Conservation (phyloP, 92 coral and sea anemone genomes). For the Heliopora coerulea region DNA sequence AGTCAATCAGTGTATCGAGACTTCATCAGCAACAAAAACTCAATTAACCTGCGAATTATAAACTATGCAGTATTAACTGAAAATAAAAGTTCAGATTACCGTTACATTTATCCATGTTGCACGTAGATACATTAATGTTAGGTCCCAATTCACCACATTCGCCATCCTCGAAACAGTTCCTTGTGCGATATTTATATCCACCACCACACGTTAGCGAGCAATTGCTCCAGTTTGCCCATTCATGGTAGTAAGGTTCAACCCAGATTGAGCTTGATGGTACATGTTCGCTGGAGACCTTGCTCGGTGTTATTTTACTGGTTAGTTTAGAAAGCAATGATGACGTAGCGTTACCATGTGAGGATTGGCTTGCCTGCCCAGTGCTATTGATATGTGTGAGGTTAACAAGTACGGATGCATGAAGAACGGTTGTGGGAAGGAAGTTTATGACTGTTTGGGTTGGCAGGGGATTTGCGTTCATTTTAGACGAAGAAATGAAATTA, state of each 20-base stretch:
- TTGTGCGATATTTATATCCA: slow-evolving; percentile 7
- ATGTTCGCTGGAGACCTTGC: not conserved
- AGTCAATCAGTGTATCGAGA: no score
- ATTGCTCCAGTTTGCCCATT: slow-evolving; percentile 16
- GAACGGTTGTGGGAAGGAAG: not conserved
- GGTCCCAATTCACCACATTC: slow-evolving; percentile 6
- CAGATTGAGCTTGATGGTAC: not conserved
- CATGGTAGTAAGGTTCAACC: slow-evolving; percentile 15
- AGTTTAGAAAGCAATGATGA: not conserved
- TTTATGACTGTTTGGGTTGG: not conserved
- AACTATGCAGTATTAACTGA: no score
- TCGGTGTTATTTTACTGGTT: not conserved
- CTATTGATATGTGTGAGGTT: not conserved
- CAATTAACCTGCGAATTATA: no score
- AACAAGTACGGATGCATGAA: not conserved
- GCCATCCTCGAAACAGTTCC: slow-evolving; percentile 6
- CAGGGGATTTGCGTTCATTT: no score
- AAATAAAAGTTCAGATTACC: not conserved
- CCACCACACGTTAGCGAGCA: slow-evolving; percentile 29
- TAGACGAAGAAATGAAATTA: no score
- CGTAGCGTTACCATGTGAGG: not conserved
- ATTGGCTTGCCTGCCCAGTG: not conserved
- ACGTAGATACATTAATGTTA: not conserved
- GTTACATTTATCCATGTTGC: slow-evolving; percentile 25
- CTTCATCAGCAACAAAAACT: no score